Percentiles rank a stretch among this genome's conserved stretches.
Conservation (phyloP, 35 echinoderm and acorn worm species). For the Apostichopus japonicus region DNA sequence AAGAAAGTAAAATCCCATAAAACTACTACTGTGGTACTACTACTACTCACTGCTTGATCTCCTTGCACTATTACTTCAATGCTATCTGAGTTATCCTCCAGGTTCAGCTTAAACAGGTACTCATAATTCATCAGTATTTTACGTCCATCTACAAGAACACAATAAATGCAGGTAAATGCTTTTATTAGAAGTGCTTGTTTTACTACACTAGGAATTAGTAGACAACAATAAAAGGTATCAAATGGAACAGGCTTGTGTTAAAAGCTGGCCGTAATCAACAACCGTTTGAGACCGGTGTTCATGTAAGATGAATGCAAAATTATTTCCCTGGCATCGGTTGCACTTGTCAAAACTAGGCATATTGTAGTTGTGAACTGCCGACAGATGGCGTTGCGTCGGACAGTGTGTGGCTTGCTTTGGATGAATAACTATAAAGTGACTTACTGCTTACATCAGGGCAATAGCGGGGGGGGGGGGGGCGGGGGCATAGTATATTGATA, state of each 20-base stretch:
- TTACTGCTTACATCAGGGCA: constrained; percentile 6
- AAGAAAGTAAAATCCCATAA: background rate
- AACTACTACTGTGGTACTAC: background rate
- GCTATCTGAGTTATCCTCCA: background rate
- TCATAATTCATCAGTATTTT: constrained; percentile 44
- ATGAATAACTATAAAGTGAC: constrained; percentile 3
- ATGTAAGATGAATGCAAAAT: no score
- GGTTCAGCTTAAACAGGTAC: constrained; percentile 21
- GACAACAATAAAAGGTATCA: no score
- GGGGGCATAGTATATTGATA: no score
- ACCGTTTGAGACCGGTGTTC: no score
- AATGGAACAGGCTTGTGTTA: no score
- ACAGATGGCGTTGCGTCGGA: no score
- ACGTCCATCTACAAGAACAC: background rate
- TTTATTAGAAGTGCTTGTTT: background rate
- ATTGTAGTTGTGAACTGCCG: no score
- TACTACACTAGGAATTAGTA: background rate
- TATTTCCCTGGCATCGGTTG: no score
- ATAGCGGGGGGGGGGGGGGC: constrained; percentile 1
- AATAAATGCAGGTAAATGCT: background rate
- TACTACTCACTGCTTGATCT: constrained; percentile 25
- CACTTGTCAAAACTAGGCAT: no score
- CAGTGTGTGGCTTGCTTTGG: no score
- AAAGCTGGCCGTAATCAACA: no score
- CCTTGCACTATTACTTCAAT: constrained; percentile 30